Conservation (phyloP, 2,888 invertebrate species). For the Epinotia bilunana region DNA sequence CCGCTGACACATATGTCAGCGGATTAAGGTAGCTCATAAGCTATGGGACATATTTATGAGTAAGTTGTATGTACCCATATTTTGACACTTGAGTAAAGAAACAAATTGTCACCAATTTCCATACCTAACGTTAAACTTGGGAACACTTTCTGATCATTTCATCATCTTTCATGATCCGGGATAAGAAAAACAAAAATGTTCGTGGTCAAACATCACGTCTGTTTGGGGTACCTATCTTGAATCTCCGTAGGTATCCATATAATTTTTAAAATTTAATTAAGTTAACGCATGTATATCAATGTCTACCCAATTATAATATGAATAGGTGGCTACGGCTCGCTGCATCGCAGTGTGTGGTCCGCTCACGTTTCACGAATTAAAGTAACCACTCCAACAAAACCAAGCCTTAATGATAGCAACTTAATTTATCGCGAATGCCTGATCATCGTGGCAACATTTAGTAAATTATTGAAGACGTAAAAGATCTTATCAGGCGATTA, state of each 20-base stretch:
- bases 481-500: slow-evolving; percentile 23
- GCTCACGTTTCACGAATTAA: slow-evolving; percentile 48
- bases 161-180: too few species aligned
- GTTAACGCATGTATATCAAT: slow-evolving; percentile 12
- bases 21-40: too few species aligned
- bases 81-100: too few species aligned
- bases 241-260: background rate
- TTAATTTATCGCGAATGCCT: slow-evolving; percentile 54
- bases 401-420: slow-evolving; percentile 51
- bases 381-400: slow-evolving; percentile 40
- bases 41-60: too few species aligned
- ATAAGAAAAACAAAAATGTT: too few species aligned
- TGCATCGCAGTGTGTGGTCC: slow-evolving; percentile 58
- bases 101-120: too few species aligned
- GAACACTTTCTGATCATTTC: too few species aligned
- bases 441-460: slow-evolving; percentile 1
- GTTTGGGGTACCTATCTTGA: background rate
- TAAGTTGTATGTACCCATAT: too few species aligned
- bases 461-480: slow-evolving; percentile 15
- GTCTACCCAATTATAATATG: slow-evolving; percentile 36
- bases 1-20: too few species aligned
- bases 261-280: slow-evolving; percentile 24
- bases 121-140: too few species aligned
- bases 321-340: slow-evolving; percentile 41
- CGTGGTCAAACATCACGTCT: background rate